Conservation (phyloP, 2,888 invertebrate genomes). For the Agonopterix alstromeriana region DNA sequence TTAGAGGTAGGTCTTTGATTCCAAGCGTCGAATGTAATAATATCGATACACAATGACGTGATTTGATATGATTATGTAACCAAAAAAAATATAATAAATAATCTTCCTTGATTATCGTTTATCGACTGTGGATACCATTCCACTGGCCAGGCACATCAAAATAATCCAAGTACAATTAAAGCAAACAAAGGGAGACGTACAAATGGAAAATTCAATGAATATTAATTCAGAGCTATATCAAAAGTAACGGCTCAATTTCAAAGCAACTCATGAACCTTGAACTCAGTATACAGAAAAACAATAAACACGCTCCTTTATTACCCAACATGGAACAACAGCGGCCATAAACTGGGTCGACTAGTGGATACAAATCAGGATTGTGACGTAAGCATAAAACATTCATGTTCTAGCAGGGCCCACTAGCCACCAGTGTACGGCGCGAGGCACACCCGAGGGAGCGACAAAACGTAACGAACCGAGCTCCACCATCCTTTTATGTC, state of each 20-base stretch:
- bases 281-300: slow-evolving; percentile 41
- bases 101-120: no score
- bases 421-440: slow-evolving; percentile 35
- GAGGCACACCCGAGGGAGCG: slow-evolving; percentile 56
- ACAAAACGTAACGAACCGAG: slow-evolving; percentile 73
- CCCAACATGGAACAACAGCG: slow-evolving; percentile 36
- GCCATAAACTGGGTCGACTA: slow-evolving; percentile 47
- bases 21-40: no score
- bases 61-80: no score
- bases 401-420: slow-evolving; percentile 38
- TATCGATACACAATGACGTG: no score
- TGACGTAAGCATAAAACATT: slow-evolving; percentile 66
- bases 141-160: no score
- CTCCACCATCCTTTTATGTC: slow-evolving; percentile 60
- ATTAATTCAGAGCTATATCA: background rate
- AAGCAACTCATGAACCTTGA: slow-evolving; percentile 22
- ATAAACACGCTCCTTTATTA: slow-evolving; percentile 51
- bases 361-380: slow-evolving; percentile 68
- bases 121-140: no score
- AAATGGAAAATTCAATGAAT: no score
- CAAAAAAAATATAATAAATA: no score
- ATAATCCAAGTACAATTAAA: no score
- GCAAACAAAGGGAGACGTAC: no score
- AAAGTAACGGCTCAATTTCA: background rate
- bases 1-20: no score